Base-by-base conservation (phyloP, 2,113 vertebrate species). In the Sorex araneus region DNA sequence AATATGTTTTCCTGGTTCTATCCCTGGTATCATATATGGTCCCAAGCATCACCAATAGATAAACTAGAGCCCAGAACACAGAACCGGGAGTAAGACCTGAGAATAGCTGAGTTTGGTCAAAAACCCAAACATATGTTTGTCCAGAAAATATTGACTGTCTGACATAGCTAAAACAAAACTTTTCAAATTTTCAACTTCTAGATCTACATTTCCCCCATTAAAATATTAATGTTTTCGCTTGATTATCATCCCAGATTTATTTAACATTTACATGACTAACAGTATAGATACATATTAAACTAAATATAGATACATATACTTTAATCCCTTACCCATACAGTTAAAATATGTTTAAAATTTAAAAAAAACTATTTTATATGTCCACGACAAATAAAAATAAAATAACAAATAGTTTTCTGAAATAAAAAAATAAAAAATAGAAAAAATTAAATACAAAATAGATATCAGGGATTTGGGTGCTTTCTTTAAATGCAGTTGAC, bases 161-260 rank as follows among this genome's bases (percentile, higher is more conserved):
- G 8, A 76, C 8, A 19, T 23, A 32, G 23, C 9, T 40, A 30
- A 11, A 82, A 28, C 13, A 87, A 77, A 67, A 36, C n/a, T 9
- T 70, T 47, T 3, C 15, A 67, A 36, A n/a, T 9, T 70, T 47
- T 3, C 15, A 57, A 60, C 7, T 47, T 75, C 2, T 0, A 75
- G 6, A 27, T 12, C 28, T 36, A 0, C 67, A n/a, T 15, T 78
- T 84, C 82, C 45, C 47, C 75, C 36, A 77, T 50, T 77, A n/a
- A 50, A 87, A 82, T 28, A 82, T 40, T 87, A 87, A 66, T 75
- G 15, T 36, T 75, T 36, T 86, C 74, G 45, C 40, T 76, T 57
- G 70, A 9, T 16, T 91, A 28, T 32, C 50, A 94, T 50, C 2
- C 76, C 19, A 60, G 36, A 69, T 50, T 6, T 60, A 90, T 8